Evolutionary conservation across 2,113 vertebrate genomes (phyloP).

Genomic region (Lamprologus lemairii): DNA sequence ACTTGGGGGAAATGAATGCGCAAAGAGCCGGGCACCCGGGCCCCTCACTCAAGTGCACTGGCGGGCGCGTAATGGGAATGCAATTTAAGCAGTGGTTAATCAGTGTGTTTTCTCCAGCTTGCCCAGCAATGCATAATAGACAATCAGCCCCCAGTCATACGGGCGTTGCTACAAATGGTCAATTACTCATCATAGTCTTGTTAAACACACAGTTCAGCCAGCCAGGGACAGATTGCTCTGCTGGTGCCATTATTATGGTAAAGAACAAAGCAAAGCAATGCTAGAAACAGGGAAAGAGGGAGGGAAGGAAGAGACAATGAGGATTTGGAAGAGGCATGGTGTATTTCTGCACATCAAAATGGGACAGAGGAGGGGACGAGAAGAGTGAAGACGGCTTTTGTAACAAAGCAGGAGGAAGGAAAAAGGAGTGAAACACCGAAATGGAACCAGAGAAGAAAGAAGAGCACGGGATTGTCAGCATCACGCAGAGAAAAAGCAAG

Average conservation of each 20-base stretch:
- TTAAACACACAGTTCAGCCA: slow-evolving; percentile 63
- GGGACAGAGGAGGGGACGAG: background rate
- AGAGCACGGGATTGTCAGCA: background rate
- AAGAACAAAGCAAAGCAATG: slow-evolving; percentile 50
- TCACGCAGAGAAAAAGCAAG: background rate
- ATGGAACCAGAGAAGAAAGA: slow-evolving; percentile 5
- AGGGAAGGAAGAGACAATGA: background rate
- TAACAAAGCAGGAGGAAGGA: background rate
- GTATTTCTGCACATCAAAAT: slow-evolving; percentile 3
- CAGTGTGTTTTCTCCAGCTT: slow-evolving; percentile 61
- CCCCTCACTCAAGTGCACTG: slow-evolving; percentile 47
- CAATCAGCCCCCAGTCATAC: slow-evolving; percentile 62
- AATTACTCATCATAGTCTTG: slow-evolving; percentile 71
- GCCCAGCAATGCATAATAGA: slow-evolving; percentile 63
- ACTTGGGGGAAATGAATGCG: slow-evolving; percentile 51
- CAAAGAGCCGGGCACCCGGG: slow-evolving; percentile 21
- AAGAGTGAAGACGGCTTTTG: background rate
- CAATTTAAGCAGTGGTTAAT: slow-evolving; percentile 66
- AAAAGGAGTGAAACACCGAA: slow-evolving; percentile 1
- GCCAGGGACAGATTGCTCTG: slow-evolving; percentile 53
- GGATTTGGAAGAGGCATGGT: background rate
- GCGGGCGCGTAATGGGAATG: slow-evolving; percentile 51
- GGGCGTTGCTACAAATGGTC: slow-evolving; percentile 59
- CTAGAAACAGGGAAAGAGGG: background rate
- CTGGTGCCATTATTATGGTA: slow-evolving; percentile 56